These are phyloP conservation scores for Caprella mutica DNA, from an alignment of 2,888 invertebrate species.

Conservation along the genomic window DNA sequence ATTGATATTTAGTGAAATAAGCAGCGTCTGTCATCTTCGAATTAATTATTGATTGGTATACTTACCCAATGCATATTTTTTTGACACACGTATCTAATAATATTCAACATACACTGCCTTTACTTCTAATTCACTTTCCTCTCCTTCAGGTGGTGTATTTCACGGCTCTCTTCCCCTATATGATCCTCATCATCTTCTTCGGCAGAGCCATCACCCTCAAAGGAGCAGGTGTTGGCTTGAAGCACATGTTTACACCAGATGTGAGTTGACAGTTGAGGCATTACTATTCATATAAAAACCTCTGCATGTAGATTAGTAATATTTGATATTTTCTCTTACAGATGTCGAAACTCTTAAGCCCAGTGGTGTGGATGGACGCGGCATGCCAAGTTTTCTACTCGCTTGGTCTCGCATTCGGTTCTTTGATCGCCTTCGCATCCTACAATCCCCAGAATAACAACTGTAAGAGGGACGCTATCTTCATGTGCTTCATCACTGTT, in stretches of 20 bases:
- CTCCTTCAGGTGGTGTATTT: constrained; percentile 63
- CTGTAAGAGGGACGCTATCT: constrained; percentile 78
- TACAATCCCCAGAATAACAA: constrained; percentile 92
- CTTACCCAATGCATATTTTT: too few relatives aligned
- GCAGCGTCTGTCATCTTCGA: too few relatives aligned
- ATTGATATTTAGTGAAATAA: too few relatives aligned
- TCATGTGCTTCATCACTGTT: constrained; percentile 84
- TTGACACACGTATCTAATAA: too few relatives aligned
- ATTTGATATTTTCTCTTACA: too few relatives aligned
- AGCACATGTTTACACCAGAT: constrained; percentile 60
- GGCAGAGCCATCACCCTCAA: constrained; percentile 75
- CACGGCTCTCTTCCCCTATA: constrained; percentile 88
- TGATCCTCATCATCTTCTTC: constrained; percentile 88
- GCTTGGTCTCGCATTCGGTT: constrained; percentile 87
- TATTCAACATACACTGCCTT: neutral
- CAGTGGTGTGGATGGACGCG: constrained; percentile 89
- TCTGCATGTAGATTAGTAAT: too few relatives aligned
- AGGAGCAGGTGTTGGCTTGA: constrained; percentile 67
- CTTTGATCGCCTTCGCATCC: constrained; percentile 86
- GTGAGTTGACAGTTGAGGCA: constrained; percentile 11
- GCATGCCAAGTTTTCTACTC: constrained; percentile 96
- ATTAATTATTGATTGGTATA: too few relatives aligned
- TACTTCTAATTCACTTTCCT: neutral
- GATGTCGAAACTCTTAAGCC: constrained; percentile 71
- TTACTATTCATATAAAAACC: neutral